Conservation (phyloP, 2,797 vertebrate genomes). For the Mastacembelus armatus region DNA sequence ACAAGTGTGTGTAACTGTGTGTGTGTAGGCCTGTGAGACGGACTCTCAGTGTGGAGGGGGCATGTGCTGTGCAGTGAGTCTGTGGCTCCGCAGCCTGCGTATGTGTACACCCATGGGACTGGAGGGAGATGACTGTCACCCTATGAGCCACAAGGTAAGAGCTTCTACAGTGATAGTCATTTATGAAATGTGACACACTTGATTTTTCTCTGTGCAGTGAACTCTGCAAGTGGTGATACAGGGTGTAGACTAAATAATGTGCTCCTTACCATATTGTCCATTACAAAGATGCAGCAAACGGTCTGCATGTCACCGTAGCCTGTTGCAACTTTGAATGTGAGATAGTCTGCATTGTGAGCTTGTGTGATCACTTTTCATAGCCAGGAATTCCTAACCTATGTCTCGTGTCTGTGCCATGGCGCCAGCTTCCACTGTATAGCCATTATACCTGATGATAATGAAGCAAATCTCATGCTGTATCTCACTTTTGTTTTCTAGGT, state of each 20-base stretch:
- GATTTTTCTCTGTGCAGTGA: neutral
- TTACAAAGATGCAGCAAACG: neutral
- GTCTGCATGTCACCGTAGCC: neutral
- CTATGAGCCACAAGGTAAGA: slow-evolving; percentile 91
- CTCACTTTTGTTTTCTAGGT: slow-evolving; percentile 80
- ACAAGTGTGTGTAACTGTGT: too few species aligned
- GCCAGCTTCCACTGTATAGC: neutral
- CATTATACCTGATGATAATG: neutral
- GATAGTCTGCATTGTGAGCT: neutral
- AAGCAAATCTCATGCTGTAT: neutral
- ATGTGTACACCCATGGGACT: slow-evolving; percentile 93
- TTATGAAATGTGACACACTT: too few species aligned
- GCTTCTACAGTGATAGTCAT: neutral
- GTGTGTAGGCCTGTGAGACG: slow-evolving; percentile 89
- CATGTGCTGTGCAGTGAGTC: slow-evolving; percentile 94
- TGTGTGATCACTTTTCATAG: neutral
- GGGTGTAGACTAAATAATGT: too few species aligned
- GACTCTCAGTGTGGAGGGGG: slow-evolving; percentile 90
- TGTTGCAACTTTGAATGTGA: neutral
- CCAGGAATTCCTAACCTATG: neutral
- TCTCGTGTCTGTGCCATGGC: neutral
- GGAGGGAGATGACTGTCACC: slow-evolving; percentile 93
- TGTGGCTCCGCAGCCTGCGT: slow-evolving; percentile 93
- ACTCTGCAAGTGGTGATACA: neutral
- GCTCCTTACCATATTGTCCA: too few species aligned